Evolutionary conservation across 2,113 vertebrate species (phyloP).

Genomic region (Rhineura floridana): DNA sequence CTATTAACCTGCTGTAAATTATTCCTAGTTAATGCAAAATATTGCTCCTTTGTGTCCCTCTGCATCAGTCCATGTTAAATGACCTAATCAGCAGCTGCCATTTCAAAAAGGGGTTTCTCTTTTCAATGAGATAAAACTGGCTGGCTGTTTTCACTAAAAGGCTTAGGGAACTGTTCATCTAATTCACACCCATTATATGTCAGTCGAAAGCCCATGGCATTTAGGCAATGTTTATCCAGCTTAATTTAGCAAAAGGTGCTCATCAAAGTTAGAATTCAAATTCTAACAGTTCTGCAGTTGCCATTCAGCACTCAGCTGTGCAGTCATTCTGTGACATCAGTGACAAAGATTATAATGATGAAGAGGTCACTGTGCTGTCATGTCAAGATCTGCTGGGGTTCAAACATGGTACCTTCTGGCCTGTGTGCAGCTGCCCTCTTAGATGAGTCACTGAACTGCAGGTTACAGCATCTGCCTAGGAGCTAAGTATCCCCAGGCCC

Average conservation of each 20-base stretch:
- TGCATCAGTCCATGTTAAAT: conserved; percentile 18
- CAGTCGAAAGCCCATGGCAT: neutral
- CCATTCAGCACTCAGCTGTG: no score
- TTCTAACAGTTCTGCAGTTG: neutral
- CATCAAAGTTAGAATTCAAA: neutral
- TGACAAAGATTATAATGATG: neutral
- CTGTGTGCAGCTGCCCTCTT: neutral
- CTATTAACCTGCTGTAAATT: conserved; percentile 45
- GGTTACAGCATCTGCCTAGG: neutral
- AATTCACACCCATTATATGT: neutral
- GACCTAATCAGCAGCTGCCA: neutral
- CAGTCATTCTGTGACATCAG: neutral
- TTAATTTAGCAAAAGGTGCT: neutral
- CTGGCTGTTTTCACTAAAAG: neutral
- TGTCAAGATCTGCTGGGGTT: neutral
- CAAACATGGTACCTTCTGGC: neutral
- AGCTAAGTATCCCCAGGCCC: neutral
- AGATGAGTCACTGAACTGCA: no score
- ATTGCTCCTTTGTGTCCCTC: neutral
- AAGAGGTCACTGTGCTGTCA: neutral
- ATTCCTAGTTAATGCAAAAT: conserved; percentile 62
- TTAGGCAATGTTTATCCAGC: neutral
- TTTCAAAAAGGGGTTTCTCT: neutral
- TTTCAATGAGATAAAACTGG: neutral
- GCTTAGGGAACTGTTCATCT: neutral